A percentile compares a stretch with the other conserved stretches of the same genome.
Conservation (phyloP, 1,140 invertebrate genomes). For the Drosophila pachea region DNA sequence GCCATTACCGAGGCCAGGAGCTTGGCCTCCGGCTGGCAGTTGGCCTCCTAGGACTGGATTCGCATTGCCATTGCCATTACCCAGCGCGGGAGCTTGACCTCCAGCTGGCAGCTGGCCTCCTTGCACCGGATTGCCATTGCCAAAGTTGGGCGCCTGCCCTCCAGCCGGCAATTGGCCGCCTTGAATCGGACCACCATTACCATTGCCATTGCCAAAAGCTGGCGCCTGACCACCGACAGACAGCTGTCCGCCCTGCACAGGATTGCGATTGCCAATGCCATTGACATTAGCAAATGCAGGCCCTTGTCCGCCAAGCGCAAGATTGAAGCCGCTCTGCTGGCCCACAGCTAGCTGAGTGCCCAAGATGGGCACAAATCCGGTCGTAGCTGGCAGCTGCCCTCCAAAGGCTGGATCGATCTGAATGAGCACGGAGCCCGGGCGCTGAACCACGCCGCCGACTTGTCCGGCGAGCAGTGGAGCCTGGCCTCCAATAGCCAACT, state of each 20-base stretch:
- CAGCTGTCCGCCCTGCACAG: constrained; percentile 8
- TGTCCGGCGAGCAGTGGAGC: constrained; percentile 26
- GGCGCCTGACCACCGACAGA: neutral
- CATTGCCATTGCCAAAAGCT: neutral
- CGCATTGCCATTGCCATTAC: neutral
- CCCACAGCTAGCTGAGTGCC: constrained; percentile 24
- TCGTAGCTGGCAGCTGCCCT: constrained; percentile 28
- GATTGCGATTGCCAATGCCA: neutral
- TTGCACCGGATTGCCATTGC: neutral
- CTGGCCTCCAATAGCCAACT: constrained; percentile 26
- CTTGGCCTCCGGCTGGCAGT: neutral
- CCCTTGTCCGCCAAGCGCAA: constrained; percentile 7
- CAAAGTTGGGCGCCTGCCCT: neutral
- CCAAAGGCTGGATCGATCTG: constrained; percentile 43
- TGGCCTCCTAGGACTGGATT: neutral
- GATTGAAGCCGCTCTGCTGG: constrained; percentile 24
- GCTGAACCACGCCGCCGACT: constrained; percentile 5
- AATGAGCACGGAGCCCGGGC: constrained; percentile 29
- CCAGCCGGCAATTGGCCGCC: constrained; percentile 8
- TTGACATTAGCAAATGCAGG: neutral
- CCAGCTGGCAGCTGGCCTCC: neutral
- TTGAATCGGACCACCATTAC: too few species aligned
- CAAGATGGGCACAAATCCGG: constrained; percentile 11
- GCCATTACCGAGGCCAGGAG: neutral
- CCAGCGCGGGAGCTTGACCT: neutral